phyloP scores from a whole-genome alignment of 2,113 vertebrate species.

The Anarhynchus alexandrinus region DNA sequence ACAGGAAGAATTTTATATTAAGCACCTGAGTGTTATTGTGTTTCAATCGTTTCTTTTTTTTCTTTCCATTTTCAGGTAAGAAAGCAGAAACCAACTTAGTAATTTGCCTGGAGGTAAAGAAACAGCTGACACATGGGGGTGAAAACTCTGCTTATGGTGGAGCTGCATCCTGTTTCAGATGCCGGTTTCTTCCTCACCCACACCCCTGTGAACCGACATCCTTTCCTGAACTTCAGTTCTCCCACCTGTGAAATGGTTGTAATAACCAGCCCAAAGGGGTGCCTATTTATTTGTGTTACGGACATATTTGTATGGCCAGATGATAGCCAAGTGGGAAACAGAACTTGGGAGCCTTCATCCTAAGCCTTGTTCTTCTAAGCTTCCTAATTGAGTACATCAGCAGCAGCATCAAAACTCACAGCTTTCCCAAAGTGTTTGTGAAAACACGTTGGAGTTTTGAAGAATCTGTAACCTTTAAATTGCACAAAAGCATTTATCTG shows the following conservation, averaged over 20 bases:
- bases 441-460: neutral
- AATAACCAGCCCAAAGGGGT: neutral
- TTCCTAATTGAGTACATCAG: neutral
- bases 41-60: neutral
- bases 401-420: neutral
- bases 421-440: neutral
- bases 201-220: neutral
- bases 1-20: neutral
- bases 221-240: neutral
- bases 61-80: neutral
- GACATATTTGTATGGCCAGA: neutral
- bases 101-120: neutral
- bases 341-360: neutral
- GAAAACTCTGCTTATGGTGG: neutral
- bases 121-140: neutral
- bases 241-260: neutral
- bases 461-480: neutral
- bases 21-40: neutral
- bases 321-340: neutral
- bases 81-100: neutral
- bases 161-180: neutral
- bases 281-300: neutral
- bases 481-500: neutral
- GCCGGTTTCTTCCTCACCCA: neutral
- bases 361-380: neutral